Evolutionary conservation across 1,140 invertebrate species (phyloP), one percentile per base, ranked within the genome.

Genomic region (Drosophila malerkotliana): DNA sequence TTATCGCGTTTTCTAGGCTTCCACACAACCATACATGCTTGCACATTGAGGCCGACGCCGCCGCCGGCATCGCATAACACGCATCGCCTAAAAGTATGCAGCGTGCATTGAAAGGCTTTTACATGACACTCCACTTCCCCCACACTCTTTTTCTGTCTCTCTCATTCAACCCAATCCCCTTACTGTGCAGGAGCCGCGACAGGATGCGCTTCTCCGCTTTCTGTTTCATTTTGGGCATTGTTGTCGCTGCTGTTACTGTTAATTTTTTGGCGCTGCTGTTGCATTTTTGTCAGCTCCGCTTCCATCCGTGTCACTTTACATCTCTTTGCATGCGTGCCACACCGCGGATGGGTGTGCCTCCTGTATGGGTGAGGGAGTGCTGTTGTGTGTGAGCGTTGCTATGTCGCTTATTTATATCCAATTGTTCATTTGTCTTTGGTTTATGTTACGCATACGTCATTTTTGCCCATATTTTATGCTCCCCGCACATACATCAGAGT

Each of bases 361-460:
- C n/a, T 59, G 34, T 56, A 28, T 28, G 32, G 28, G 45, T 21
- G 14, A 26, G 56, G 9, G n/a, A 52, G 34, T 56, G 32, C 18
- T n/a, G 10, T 76, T 32, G 48, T 69, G 52, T 55, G 57, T 64
- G 48, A 26, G 56, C 45, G 68, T 44, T 55, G 47, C 66, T 54
- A 62, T 32, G 66, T 75, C 79, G 82, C 83, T 88, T 88, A 88
- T 88, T 88, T 88, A 88, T 88, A 88, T 79, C 83, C 83, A 88
- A 88, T 88, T 88, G 83, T 88, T 88, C 83, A 88, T 88, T 88
- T 88, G 83, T 79, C 83, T 88, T 88, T 88, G 83, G 83, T 83
- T 88, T 88, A 83, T 88, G 84, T 79, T 88, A 88, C 83, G 83
- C 83, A 88, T 88, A 88, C 83, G 79, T 88, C 83, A 88, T 88